Percentiles rank a stretch among this genome's conserved stretches.
phyloP scores from a whole-genome alignment of 2,888 invertebrate genomes.

The Apamea sordens region DNA sequence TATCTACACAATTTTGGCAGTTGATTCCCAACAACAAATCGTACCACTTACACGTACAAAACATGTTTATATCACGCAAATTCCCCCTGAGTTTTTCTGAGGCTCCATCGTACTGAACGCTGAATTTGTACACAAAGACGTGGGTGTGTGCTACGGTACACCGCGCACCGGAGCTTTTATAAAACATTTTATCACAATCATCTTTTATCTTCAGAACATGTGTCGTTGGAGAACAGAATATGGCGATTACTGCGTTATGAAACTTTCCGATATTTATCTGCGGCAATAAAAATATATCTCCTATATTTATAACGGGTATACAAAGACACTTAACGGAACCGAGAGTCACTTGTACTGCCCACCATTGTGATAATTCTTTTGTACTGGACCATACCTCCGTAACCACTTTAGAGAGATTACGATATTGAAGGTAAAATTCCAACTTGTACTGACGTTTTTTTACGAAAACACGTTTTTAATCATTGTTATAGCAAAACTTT shows the following conservation, averaged over 20 bases:
- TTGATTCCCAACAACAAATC: slow-evolving; percentile 37
- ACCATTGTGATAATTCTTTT: neutral
- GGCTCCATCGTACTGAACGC: slow-evolving; percentile 34
- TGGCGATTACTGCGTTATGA: slow-evolving; percentile 41
- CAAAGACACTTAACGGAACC: neutral
- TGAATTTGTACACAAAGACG: slow-evolving; percentile 38
- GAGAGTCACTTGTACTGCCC: neutral
- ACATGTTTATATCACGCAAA: slow-evolving; percentile 43
- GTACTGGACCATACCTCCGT: neutral
- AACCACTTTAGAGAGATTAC: neutral
- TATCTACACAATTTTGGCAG: slow-evolving; percentile 25
- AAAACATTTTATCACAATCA: slow-evolving; percentile 62
- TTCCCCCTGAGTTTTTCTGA: slow-evolving; percentile 42
- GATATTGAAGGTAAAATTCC: neutral
- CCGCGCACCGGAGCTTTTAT: slow-evolving; percentile 53
- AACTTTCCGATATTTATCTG: slow-evolving; percentile 42
- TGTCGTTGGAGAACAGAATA: slow-evolving; percentile 44
- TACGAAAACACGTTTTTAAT: neutral
- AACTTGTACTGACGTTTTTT: neutral
- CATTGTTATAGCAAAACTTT: neutral
- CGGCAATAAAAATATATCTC: slow-evolving; percentile 38
- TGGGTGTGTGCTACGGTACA: slow-evolving; percentile 40
- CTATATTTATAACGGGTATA: slow-evolving; percentile 6
- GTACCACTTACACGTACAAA: slow-evolving; percentile 32
- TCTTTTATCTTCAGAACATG: slow-evolving; percentile 62